These are phyloP conservation scores for Astropecten irregularis DNA, from an alignment of 53 echinoderm and acorn worm genomes.

Conservation along the genomic window DNA sequence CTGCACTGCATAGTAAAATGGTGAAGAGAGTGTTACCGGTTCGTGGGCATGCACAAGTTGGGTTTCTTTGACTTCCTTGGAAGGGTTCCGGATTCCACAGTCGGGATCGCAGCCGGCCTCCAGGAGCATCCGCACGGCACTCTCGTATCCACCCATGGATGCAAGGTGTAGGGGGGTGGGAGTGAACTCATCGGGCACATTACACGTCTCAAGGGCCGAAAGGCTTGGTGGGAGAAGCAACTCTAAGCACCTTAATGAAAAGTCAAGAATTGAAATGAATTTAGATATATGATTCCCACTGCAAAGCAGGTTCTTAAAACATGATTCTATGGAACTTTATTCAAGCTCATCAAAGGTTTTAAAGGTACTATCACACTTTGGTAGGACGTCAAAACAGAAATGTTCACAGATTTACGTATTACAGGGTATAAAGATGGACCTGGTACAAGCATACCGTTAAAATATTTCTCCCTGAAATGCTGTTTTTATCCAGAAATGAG, in stretches of 20 bases:
- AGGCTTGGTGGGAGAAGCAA: conserved; percentile 34
- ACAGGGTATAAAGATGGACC: too few species aligned
- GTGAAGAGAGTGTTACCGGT: background rate
- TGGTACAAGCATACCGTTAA: too few species aligned
- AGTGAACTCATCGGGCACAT: background rate
- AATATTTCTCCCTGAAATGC: too few species aligned
- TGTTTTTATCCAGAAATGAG: too few species aligned
- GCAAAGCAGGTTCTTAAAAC: too few species aligned
- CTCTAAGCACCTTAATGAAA: conserved; percentile 70
- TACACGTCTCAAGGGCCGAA: background rate
- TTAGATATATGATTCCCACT: background rate
- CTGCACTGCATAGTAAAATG: conserved; percentile 22
- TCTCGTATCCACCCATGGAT: conserved; percentile 63
- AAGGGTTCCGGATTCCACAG: conserved; percentile 64
- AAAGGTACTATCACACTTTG: too few species aligned
- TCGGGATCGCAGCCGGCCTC: conserved; percentile 73
- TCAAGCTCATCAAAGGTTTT: too few species aligned
- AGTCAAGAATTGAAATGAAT: background rate
- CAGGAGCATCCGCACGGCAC: conserved; percentile 68
- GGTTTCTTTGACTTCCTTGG: background rate
- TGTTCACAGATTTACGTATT: too few species aligned
- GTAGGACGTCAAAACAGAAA: too few species aligned
- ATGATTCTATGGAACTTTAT: too few species aligned
- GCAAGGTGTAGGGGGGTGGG: conserved; percentile 83
- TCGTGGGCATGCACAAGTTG: background rate